Evolutionary conservation across 2,797 vertebrate genomes (phyloP).

Genomic region (Galago senegalensis): DNA sequence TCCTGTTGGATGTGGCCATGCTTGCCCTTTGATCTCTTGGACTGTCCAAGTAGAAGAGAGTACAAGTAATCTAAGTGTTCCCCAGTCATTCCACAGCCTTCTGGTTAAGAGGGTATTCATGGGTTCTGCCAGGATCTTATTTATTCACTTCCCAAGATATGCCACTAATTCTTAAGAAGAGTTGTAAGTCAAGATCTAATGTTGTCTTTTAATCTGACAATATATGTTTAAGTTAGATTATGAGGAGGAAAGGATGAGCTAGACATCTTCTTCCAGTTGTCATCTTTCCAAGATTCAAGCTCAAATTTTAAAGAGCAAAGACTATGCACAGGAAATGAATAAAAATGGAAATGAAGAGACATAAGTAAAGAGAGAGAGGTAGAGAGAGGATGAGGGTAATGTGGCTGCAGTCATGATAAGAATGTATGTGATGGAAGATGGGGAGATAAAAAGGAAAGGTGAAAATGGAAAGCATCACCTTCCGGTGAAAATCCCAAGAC

Average conservation of each 20-base stretch:
- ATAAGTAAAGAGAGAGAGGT: not conserved
- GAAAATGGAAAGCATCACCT: not conserved
- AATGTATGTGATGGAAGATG: not conserved
- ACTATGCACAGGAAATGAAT: not conserved
- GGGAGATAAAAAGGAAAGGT: not conserved
- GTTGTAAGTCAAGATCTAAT: not conserved
- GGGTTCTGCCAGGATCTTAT: not conserved
- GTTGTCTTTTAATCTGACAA: not conserved
- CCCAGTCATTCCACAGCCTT: not conserved
- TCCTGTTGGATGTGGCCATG: not conserved
- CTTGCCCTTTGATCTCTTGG: not conserved
- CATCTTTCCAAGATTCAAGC: not conserved
- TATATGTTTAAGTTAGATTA: not conserved
- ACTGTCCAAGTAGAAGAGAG: not conserved
- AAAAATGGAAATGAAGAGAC: not conserved
- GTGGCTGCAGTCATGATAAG: not conserved
- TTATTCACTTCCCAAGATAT: not conserved
- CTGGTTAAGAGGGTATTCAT: not conserved
- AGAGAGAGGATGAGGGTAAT: not conserved
- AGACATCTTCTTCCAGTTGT: not conserved
- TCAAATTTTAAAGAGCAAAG: not conserved
- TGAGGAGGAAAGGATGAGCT: not conserved
- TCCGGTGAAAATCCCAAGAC: not conserved
- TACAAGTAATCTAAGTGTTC: not conserved
- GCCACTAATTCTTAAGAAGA: not conserved